Base-by-base conservation (phyloP, 2,113 vertebrate species). In the Pluvianellus socialis region DNA sequence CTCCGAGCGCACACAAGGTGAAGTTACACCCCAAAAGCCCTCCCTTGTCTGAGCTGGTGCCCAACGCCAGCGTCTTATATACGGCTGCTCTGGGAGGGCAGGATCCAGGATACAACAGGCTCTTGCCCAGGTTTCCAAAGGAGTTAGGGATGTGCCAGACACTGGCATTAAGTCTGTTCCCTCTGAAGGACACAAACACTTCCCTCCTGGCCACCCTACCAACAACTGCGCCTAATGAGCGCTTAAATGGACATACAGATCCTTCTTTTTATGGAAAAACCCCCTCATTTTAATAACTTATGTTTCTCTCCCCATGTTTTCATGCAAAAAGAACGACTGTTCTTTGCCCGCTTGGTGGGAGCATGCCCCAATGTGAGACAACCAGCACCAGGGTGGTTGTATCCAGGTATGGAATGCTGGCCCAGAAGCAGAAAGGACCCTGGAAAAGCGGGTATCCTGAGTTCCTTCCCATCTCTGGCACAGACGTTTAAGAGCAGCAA, bases 391-490 rank as follows among this genome's bases (percentile, higher is more conserved):
- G 26, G 4, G 33, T 16, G 30, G 28, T 28, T 89, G 18, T 17
- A 40, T 14, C 49, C 35, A 40, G 42, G 52, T 79, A 2, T 21
- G 59, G 74, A 90, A 63, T 4, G 6, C 61, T 56, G 45, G 19
- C 50, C 55, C 61, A 16, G 53, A 35, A 73, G 67, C 7, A 17
- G 42, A 67, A 63, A 45, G 49, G 8, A n/a, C 35, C 68, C 35
- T 59, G 52, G 63, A 62, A 66, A 88, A 59, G n/a, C 18, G 5
- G 14, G 12, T 17, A 8, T 28, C n/a, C 7, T 0, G 0, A 4
- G 6, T 28, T 79, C 56, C 56, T 86, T 26, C 86, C 21, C 2
- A 4, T 61, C 30, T 38, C 73, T 32, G 33, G 21, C 59, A 70
- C 28, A 32, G 28, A 11, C 6, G 2, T 71, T 75, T 66, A 61